Conservation (phyloP, 2,888 invertebrate genomes). For the Machimus atricapillus region DNA sequence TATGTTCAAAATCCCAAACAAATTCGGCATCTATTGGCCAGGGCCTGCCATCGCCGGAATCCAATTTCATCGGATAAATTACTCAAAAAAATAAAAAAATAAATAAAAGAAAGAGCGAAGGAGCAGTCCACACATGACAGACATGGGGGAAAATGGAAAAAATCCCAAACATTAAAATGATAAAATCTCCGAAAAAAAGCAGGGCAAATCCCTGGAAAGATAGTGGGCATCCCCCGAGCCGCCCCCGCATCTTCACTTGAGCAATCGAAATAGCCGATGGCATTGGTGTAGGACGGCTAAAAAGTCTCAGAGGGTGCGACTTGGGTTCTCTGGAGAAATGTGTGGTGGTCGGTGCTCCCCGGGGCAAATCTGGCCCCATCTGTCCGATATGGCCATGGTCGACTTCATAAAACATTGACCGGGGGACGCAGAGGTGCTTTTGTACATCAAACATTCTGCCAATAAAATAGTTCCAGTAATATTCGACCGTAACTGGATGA, state of each 20-base stretch:
- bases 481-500: conserved; percentile 26
- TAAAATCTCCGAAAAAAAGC: conserved; percentile 19
- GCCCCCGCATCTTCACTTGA: background rate
- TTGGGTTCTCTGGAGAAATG: background rate
- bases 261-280: background rate
- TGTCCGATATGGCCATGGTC: background rate
- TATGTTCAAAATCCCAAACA: conserved; percentile 1
- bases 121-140: conserved; percentile 8
- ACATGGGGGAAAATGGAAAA: conserved; percentile 6
- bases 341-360: background rate
- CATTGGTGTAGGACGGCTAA: background rate
- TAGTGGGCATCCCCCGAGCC: background rate
- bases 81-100: background rate
- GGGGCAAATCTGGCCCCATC: conserved; percentile 31
- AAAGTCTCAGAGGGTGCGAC: background rate
- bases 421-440: conserved; percentile 6
- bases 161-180: conserved; percentile 29
- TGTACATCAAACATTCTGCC: conserved; percentile 23
- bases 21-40: background rate
- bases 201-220: background rate
- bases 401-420: conserved; percentile 36
- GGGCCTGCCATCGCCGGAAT: background rate
- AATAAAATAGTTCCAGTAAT: conserved; percentile 38
- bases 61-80: conserved; percentile 30
- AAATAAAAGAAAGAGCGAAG: background rate